Base-by-base conservation (phyloP, 2,888 invertebrate genomes). In the Empis stercorea region DNA sequence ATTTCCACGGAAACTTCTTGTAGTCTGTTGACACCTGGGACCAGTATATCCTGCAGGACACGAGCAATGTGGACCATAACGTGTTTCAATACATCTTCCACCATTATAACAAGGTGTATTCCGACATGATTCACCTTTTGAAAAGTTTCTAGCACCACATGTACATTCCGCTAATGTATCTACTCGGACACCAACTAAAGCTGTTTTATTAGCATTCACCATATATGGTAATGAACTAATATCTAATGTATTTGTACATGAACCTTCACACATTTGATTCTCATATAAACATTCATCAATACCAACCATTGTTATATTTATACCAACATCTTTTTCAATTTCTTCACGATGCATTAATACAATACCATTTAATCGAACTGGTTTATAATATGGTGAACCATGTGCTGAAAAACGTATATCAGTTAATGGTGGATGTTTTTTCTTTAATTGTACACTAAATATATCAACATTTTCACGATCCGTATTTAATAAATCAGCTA, bases 191-290 rank as follows among this genome's bases (percentile, higher is more conserved):
- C 97, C 97, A 30, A 99, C 95, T 51, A 99, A 74, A 1, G 96
- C 87, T 0, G 97, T 97, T 68, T 88, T 89, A 64, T 99, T 99
- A 14, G 97, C 88, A 70, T 96, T 95, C 4, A 99, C 94, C 81
- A 96, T 87, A 60, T 92, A 92, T 0, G 92, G 92, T 53, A 89
- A 73, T 56, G 84, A 82, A 64, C 87, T 89, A 57, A 89, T 89
- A 62, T 89, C 88, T 53, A 96, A 73, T 15, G 83, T 80, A 69
- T 96, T 96, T 17, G 93, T 92, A 68, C 96, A 97, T 47, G 95
- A 94, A 11, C 93, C 93, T 71, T 94, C 93, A 68, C 93, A 94
- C 79, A 87, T 87, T 65, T 87, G 85, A 65, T 92, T 92, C 73
- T 94, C 93, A 65, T 92, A 89, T 51, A 93, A 74, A 66, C 93